Percentiles rank a stretch among this genome's conserved stretches.
phyloP scores from a whole-genome alignment of 2,888 invertebrate genomes.

The Cenopis cana region DNA sequence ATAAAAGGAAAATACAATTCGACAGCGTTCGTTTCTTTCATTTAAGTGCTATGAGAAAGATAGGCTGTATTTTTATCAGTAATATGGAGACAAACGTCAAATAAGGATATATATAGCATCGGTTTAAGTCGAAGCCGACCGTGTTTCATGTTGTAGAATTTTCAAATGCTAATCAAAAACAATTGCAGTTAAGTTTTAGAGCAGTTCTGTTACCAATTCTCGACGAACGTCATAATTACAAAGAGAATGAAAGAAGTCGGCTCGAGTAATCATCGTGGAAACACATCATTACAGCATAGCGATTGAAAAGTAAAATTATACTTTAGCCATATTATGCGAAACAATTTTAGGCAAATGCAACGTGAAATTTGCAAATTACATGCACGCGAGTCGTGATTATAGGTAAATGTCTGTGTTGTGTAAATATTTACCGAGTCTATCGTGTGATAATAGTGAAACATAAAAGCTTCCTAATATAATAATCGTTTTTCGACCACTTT shows the following conservation, averaged over 20 bases:
- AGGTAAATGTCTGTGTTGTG: constrained; percentile 22
- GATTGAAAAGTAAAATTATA: constrained; percentile 38
- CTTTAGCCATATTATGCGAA: constrained; percentile 22
- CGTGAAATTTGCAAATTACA: constrained; percentile 36
- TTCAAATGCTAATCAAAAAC: too few species aligned
- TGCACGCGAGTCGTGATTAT: constrained; percentile 32
- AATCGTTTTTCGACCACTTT: constrained; percentile 44
- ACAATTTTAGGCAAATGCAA: constrained; percentile 25
- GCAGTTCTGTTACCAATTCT: background rate
- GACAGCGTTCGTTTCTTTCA: too few species aligned
- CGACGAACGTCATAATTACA: constrained; percentile 2
- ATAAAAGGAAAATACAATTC: too few species aligned
- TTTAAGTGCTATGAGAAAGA: too few species aligned
- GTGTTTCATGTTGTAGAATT: background rate
- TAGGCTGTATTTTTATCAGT: too few species aligned
- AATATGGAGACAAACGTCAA: too few species aligned
- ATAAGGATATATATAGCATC: too few species aligned
- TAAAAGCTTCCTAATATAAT: constrained; percentile 43
- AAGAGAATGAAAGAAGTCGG: constrained; percentile 5
- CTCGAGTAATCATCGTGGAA: constrained; percentile 28
- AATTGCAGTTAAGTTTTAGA: background rate
- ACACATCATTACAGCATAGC: constrained; percentile 23
- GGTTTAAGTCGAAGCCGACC: too few species aligned
- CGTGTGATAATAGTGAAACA: constrained; percentile 14
- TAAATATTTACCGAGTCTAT: constrained; percentile 19